phyloP scores from a whole-genome alignment of 2,113 vertebrate species.

The Eclectus roratus region DNA sequence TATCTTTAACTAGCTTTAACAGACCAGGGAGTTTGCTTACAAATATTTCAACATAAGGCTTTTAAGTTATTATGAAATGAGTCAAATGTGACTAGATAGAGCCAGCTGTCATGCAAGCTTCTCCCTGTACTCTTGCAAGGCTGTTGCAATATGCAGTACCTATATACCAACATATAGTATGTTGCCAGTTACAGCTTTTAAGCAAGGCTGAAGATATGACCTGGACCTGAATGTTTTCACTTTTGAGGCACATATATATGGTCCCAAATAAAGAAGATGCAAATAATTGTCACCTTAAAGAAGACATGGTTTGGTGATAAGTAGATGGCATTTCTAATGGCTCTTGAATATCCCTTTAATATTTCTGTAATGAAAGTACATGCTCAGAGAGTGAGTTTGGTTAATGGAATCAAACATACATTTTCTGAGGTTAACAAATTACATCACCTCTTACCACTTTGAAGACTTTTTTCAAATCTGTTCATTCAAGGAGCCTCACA shows the following conservation, averaged over 20 bases:
- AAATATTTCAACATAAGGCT: constrained; percentile 54
- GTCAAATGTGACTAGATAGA: constrained; percentile 38
- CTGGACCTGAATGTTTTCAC: neutral
- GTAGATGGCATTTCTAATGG: fast-evolving
- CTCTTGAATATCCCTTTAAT: neutral
- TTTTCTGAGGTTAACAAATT: neutral
- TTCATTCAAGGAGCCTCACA: neutral
- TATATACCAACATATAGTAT: neutral
- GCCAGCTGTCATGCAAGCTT: constrained; percentile 40
- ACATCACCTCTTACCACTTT: fast-evolving
- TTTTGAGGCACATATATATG: neutral
- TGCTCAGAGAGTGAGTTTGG: neutral
- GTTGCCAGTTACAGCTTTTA: neutral
- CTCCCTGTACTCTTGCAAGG: constrained; percentile 22
- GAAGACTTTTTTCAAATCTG: neutral
- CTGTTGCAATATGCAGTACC: neutral
- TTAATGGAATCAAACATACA: neutral
- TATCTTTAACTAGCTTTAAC: neutral
- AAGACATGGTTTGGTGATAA: neutral
- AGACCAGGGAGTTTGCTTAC: constrained; percentile 25
- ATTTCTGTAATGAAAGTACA: neutral
- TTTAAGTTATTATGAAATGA: constrained; percentile 53
- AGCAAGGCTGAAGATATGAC: neutral
- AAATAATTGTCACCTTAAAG: neutral
- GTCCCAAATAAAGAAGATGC: neutral